Base-by-base conservation (phyloP, 2,797 vertebrate species). In the Spizella passerina region DNA sequence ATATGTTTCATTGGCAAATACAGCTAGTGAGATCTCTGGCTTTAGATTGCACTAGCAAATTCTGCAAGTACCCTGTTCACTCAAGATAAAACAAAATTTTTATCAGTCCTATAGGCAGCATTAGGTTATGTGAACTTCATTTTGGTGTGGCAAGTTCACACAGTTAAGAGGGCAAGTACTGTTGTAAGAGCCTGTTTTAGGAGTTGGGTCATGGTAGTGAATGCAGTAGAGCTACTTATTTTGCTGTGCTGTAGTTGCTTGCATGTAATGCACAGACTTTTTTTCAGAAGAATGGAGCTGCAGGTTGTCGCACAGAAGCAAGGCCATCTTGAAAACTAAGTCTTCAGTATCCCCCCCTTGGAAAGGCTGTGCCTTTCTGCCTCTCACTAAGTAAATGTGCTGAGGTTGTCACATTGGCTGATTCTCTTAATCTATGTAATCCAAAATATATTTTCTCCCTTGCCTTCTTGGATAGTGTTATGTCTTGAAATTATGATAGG, bases 171-270 rank as follows among this genome's bases (percentile, higher is more conserved):
- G 39, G 9, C 22, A 57, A 65, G 17, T 46, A 20, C 26, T 60
- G 15, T 76, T 71, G 17, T 27, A 75, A 50, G 14, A 82, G 29
- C 7, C 10, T 41, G 12, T 34, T 86, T 43, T 61, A 41, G 19
- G n/a, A 43, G 5, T 32, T 82, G 47, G n/a, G 27, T 69, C 23
- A 22, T 17, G 38, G 18, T 16, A 43, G 21, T 57, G 38, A 80
- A 53, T 1, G 4, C 43, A 61, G 65, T 23, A 13, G 64, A 80
- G 9, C 12, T 52, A 7, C 18, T 72, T 60, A 27, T 10, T 76
- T 75, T 1, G 0, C 27, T 83, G 47, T 24, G 14, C 20, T 60
- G 17, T 60, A 44, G 2, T 32, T 49, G 3, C 1, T n/a, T 76
- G 12, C n/a, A 20, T 38, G 29, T 71, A 82, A 24, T 63, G 13